Evolutionary conservation across 2,888 invertebrate genomes (phyloP).

Genomic region (Agriopis marginaria): DNA sequence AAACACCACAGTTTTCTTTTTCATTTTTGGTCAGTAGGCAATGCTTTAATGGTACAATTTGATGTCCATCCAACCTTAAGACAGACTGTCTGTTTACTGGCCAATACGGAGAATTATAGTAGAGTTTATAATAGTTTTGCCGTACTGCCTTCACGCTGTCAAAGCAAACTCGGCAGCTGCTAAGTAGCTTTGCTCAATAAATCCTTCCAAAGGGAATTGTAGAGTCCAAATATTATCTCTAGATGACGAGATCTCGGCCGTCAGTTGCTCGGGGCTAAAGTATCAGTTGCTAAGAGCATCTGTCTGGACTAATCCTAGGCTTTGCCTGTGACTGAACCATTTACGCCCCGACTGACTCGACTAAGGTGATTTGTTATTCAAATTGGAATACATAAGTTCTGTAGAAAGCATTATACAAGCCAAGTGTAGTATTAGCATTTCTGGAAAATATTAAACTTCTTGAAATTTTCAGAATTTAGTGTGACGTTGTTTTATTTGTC

Average conservation of each 20-base stretch:
- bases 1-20: too few relatives aligned
- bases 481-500: too few relatives aligned
- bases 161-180: not conserved
- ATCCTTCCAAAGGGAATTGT: constrained; percentile 20
- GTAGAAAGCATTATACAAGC: too few relatives aligned
- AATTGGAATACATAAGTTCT: not conserved
- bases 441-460: not conserved
- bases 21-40: too few relatives aligned
- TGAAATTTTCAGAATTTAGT: too few relatives aligned
- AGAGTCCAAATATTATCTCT: constrained; percentile 23
- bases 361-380: constrained; percentile 6
- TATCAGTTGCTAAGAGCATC: constrained; percentile 15
- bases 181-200: constrained; percentile 11
- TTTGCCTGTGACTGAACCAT: constrained; percentile 18
- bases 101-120: too few relatives aligned
- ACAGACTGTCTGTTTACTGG: too few relatives aligned
- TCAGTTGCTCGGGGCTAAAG: constrained; percentile 12
- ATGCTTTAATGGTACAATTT: too few relatives aligned
- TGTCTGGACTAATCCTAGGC: constrained; percentile 24
- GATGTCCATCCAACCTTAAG: too few relatives aligned
- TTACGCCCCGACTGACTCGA: not conserved
- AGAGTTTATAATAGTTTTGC: not conserved
- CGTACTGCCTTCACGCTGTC: not conserved
- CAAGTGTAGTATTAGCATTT: not conserved
- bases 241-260: constrained; percentile 14